Evolutionary conservation across 2,888 invertebrate genomes (phyloP).

Genomic region (Lasioglossum calceatum): DNA sequence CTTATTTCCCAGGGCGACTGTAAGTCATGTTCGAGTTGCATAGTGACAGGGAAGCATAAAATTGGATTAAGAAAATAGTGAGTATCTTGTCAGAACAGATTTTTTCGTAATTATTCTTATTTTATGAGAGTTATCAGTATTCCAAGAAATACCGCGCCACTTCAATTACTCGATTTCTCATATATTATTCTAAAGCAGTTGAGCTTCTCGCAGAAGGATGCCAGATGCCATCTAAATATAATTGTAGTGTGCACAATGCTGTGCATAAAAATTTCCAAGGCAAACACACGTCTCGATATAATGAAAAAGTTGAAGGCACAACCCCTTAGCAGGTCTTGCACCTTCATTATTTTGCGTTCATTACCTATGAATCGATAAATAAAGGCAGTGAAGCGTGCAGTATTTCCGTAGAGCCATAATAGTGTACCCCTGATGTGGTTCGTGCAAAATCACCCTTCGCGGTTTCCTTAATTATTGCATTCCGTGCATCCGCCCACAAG

Average conservation of each 20-base stretch:
- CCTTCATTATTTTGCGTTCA: conserved; percentile 6
- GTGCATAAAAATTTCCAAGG: neutral
- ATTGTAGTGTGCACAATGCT: neutral
- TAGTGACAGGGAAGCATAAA: neutral
- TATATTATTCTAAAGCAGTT: neutral
- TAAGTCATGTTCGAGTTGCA: neutral
- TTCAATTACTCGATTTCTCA: neutral
- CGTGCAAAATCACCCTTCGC: neutral
- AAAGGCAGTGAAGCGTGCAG: neutral
- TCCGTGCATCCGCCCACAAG: neutral
- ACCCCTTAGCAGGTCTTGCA: neutral
- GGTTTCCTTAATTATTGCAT: neutral
- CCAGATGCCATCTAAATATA: neutral
- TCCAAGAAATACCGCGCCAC: neutral
- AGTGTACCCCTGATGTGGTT: neutral
- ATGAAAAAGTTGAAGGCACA: neutral
- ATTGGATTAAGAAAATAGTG: neutral
- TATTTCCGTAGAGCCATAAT: neutral
- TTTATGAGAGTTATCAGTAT: neutral
- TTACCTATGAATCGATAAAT: neutral
- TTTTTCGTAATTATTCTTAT: neutral
- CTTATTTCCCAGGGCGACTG: neutral
- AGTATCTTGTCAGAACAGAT: neutral
- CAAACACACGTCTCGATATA: neutral
- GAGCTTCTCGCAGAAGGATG: neutral